These are phyloP conservation scores for Atrichornis clamosus DNA, from an alignment of 2,113 vertebrate species.

Conservation along the genomic window DNA sequence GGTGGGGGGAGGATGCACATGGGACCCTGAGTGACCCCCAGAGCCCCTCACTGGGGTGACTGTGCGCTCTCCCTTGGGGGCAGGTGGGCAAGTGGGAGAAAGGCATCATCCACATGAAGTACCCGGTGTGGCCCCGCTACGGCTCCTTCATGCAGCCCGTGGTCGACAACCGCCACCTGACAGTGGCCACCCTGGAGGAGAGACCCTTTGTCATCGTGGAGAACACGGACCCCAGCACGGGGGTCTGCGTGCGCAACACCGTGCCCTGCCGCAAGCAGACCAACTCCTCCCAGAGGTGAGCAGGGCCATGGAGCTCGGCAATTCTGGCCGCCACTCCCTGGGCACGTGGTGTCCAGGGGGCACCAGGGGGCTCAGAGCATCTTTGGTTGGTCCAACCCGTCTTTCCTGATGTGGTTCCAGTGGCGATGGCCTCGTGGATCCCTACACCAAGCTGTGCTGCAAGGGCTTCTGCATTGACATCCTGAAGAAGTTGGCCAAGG, in stretches of 20 bases:
- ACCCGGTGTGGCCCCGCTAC: conserved; percentile 96
- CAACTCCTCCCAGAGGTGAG: conserved; percentile 87
- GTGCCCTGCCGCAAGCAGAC: conserved; percentile 94
- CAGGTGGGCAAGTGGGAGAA: conserved; percentile 93
- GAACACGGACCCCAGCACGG: conserved; percentile 86
- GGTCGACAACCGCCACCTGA: conserved; percentile 90
- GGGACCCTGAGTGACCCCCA: accelerated
- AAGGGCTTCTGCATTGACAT: conserved; percentile 99
- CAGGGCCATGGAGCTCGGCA: accelerated
- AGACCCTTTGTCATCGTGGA: conserved; percentile 97
- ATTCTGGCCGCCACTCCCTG: accelerated
- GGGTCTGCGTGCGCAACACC: conserved; percentile 94
- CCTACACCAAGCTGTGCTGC: conserved; percentile 96
- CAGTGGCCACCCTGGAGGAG: conserved; percentile 95
- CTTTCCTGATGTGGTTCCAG: not conserved
- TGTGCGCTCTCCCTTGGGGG: not conserved
- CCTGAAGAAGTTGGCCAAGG: conserved; percentile 92
- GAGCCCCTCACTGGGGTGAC: not conserved
- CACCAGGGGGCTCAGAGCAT: not conserved
- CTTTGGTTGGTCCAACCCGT: not conserved
- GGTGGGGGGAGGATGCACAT: not conserved
- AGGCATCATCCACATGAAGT: conserved; percentile 92
- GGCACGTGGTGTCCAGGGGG: accelerated
- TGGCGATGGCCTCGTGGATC: conserved; percentile 67
- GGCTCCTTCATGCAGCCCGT: conserved; percentile 89